Evolutionary conservation across 92 coral and sea anemone species (phyloP).

Genomic region (Bergia sp.): DNA sequence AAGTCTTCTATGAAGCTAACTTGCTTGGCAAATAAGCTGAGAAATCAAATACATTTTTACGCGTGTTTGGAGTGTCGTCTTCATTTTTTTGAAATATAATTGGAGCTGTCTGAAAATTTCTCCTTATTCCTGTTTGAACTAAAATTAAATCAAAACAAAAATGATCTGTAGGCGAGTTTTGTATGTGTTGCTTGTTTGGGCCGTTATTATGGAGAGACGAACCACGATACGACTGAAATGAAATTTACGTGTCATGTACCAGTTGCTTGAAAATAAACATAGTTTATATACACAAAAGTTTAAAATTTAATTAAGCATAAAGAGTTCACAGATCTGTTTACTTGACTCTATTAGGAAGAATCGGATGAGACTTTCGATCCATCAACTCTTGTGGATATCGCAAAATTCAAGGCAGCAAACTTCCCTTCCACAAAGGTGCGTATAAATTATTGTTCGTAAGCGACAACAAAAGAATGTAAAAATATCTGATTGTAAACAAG

Average conservation of each 20-base stretch:
- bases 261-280: not conserved
- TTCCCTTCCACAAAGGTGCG: constrained; percentile 51
- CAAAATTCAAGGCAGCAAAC: constrained; percentile 91
- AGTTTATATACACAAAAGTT: not conserved
- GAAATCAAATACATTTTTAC: not conserved
- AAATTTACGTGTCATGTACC: not conserved
- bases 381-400: constrained; percentile 76
- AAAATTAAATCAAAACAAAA: no score
- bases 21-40: not conserved
- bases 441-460: not conserved
- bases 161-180: no score
- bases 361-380: constrained; percentile 88
- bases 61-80: not conserved
- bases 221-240: not conserved
- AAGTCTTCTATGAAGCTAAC: not conserved
- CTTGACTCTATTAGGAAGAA: constrained; percentile 51
- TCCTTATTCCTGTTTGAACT: not conserved
- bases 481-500: not conserved
- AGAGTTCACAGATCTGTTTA: not conserved
- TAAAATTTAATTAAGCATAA: not conserved
- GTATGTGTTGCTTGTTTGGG: no score
- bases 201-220: not conserved
- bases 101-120: not conserved
- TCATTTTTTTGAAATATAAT: not conserved
- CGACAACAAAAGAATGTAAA: not conserved